These are phyloP conservation scores for Scaptomyza graminum DNA, from an alignment of 1,140 invertebrate genomes.

Conservation along the genomic window DNA sequence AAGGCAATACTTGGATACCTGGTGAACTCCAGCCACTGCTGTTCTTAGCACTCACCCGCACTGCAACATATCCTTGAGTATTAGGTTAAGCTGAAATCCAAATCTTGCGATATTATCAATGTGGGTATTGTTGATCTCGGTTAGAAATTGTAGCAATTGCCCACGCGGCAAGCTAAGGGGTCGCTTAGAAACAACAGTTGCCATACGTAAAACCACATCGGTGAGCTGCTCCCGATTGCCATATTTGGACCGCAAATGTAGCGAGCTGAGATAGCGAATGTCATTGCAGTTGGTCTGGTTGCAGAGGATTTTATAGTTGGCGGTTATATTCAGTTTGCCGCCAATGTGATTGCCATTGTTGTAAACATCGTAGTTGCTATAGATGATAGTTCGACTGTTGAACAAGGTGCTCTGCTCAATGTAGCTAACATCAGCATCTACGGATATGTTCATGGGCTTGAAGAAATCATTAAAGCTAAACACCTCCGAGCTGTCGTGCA, in stretches of 20 bases:
- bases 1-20: no score
- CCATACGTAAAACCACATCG: slow-evolving; percentile 67
- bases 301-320: slow-evolving; percentile 57
- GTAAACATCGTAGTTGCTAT: slow-evolving; percentile 67
- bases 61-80: slow-evolving; percentile 55
- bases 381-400: slow-evolving; percentile 10
- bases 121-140: slow-evolving; percentile 55
- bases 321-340: slow-evolving; percentile 68
- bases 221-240: slow-evolving; percentile 60
- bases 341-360: slow-evolving; percentile 75
- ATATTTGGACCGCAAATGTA: slow-evolving; percentile 60
- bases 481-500: slow-evolving; percentile 45
- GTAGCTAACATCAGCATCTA: slow-evolving; percentile 70
- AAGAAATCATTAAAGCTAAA: slow-evolving; percentile 47
- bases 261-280: slow-evolving; percentile 47
- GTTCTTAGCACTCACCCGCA: slow-evolving; percentile 36
- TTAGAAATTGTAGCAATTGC: slow-evolving; percentile 38
- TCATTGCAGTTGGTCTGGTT: slow-evolving; percentile 20
- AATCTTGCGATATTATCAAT: slow-evolving; percentile 62
- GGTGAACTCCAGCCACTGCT: not conserved
- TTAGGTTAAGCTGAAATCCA: slow-evolving; percentile 53
- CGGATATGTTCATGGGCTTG: slow-evolving; percentile 56
- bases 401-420: slow-evolving; percentile 19
- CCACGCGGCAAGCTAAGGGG: slow-evolving; percentile 42
- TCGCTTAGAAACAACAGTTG: slow-evolving; percentile 68